phyloP scores from a whole-genome alignment of 2,113 vertebrate genomes.

The Beaufortia kweichowensis region DNA sequence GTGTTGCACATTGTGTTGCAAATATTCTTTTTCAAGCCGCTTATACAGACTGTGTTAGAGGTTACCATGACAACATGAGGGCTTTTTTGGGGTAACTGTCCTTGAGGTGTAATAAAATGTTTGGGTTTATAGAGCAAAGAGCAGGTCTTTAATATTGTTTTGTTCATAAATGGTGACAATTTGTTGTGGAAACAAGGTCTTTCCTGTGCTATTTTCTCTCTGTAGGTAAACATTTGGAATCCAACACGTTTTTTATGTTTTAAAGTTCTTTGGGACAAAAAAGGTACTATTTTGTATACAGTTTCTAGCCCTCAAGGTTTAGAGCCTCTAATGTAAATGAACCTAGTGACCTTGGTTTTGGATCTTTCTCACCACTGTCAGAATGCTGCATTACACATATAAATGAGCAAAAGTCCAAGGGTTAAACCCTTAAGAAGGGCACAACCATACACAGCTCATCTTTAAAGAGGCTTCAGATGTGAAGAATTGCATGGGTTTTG shows the following conservation, averaged over 20 bases:
- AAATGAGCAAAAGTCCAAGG: slow-evolving; percentile 26
- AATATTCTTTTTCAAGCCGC: slow-evolving; percentile 1
- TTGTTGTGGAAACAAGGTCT: too few relatives aligned
- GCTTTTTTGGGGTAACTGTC: not conserved
- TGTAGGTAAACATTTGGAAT: too few relatives aligned
- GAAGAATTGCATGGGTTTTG: not conserved
- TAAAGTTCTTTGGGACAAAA: too few relatives aligned
- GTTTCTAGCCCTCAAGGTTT: too few relatives aligned
- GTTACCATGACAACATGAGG: not conserved
- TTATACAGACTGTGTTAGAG: not conserved
- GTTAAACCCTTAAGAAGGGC: slow-evolving; percentile 1
- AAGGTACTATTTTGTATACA: too few relatives aligned
- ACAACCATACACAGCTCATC: slow-evolving; percentile 11
- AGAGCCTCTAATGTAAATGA: slow-evolving; percentile 1
- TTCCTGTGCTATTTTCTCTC: too few relatives aligned
- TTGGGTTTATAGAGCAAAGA: not conserved
- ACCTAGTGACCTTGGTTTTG: slow-evolving; percentile 1
- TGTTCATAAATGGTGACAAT: not conserved
- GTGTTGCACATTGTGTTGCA: not conserved
- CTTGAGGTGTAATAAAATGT: not conserved
- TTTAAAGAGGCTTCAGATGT: not conserved
- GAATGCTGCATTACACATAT: slow-evolving; percentile 18
- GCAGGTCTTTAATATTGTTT: not conserved
- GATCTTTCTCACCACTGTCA: not conserved
- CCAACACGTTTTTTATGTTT: too few relatives aligned